Percentiles rank a stretch among this genome's conserved stretches.
Conservation (phyloP, 2,113 vertebrate genomes). For the Silurus asotus region DNA sequence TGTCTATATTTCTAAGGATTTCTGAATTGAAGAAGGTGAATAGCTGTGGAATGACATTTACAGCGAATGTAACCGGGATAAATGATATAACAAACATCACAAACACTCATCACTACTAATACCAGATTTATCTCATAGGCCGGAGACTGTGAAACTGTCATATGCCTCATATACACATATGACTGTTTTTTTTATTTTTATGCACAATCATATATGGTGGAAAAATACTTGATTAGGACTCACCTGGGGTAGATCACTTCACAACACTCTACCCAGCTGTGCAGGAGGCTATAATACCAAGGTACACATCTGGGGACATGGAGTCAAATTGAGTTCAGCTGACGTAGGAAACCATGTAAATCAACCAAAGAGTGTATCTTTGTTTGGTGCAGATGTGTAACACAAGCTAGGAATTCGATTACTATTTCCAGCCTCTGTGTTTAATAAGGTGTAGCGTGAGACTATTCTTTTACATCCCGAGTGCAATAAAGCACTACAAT, state of each 20-base stretch:
- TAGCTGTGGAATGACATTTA: not conserved
- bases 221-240: not conserved
- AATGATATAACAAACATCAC: not conserved
- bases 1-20: not conserved
- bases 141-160: constrained; percentile 16
- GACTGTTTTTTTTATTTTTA: not conserved
- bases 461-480: not conserved
- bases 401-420: not conserved
- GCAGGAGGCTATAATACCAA: not conserved
- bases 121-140: not conserved
- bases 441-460: constrained; percentile 27
- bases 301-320: not conserved
- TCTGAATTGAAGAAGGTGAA: not conserved
- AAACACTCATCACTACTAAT: too few species aligned
- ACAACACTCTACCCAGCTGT: constrained; percentile 3
- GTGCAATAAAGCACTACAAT: not conserved
- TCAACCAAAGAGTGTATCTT: not conserved
- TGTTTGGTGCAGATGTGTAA: constrained; percentile 3
- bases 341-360: not conserved
- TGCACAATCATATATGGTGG: not conserved
- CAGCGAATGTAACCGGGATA: not conserved
- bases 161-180: not conserved
- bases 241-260: not conserved
- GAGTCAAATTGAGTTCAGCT: not conserved
- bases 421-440: constrained; percentile 22